These are phyloP conservation scores for Cylas formicarius DNA, from an alignment of 1,140 invertebrate species.

Conservation along the genomic window DNA sequence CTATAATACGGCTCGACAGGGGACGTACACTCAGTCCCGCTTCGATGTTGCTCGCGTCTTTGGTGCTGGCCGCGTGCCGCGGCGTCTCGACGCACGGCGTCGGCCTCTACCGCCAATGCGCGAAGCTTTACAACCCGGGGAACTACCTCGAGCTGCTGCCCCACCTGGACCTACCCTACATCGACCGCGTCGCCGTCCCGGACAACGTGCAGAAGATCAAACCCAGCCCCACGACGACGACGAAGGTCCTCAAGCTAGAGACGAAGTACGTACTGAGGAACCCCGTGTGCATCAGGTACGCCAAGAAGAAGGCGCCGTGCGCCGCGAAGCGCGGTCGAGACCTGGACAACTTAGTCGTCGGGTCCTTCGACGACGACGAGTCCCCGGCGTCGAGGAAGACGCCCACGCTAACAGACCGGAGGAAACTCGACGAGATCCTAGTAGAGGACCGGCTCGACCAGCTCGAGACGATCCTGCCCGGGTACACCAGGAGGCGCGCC, in stretches of 20 bases:
- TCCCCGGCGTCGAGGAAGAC: conserved; percentile 8
- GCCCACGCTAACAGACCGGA: neutral
- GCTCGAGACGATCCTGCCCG: conserved; percentile 36
- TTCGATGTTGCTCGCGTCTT: too few species aligned
- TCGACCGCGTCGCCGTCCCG: conserved; percentile 32
- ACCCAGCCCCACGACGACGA: conserved; percentile 29
- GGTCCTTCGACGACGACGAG: conserved; percentile 21
- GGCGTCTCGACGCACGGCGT: conserved; percentile 8
- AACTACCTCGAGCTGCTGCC: conserved; percentile 35
- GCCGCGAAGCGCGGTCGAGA: conserved; percentile 17
- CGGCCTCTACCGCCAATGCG: conserved; percentile 25
- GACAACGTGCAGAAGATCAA: conserved; percentile 21
- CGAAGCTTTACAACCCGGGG: conserved; percentile 31
- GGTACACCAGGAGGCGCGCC: conserved; percentile 33
- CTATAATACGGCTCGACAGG: too few species aligned
- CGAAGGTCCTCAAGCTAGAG: conserved; percentile 32
- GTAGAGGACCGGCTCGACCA: conserved; percentile 39
- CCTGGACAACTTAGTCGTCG: conserved; percentile 26
- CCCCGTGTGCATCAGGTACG: conserved; percentile 36
- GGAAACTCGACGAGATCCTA: conserved; percentile 29
- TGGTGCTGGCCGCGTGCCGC: too few species aligned
- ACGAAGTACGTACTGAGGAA: conserved; percentile 36
- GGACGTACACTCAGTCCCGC: too few species aligned
- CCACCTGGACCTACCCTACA: conserved; percentile 33
- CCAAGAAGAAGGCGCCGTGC: conserved; percentile 29